Percentiles rank a stretch among this genome's conserved stretches.
These are phyloP conservation scores for Catharus ustulatus DNA, from an alignment of 2,797 vertebrate genomes.

Conservation along the genomic window DNA sequence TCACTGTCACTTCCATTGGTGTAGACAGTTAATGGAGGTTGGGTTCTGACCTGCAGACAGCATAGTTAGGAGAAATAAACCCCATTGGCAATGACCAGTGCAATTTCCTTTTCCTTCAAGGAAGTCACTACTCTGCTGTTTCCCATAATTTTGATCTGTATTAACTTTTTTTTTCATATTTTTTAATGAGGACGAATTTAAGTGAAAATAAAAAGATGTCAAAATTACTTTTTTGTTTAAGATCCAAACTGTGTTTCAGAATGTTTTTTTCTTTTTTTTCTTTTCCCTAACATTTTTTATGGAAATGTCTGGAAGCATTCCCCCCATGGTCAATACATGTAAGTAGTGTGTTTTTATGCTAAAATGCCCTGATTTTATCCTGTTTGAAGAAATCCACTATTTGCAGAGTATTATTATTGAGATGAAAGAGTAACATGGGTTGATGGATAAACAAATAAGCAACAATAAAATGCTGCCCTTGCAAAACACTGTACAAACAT, in stretches of 20 bases:
- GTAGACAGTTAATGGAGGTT: fast-evolving
- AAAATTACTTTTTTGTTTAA: background rate
- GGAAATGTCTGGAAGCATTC: background rate
- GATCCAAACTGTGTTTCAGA: background rate
- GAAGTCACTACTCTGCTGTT: background rate
- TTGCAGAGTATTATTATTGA: slow-evolving; percentile 7
- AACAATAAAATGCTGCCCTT: slow-evolving; percentile 7
- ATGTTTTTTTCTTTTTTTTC: background rate
- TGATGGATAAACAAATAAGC: slow-evolving; percentile 45
- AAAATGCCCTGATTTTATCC: background rate
- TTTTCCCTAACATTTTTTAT: background rate
- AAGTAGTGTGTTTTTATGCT: background rate
- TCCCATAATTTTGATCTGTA: background rate
- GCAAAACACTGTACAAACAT: slow-evolving; percentile 25
- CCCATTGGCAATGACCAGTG: background rate
- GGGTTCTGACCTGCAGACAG: background rate
- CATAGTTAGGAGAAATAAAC: background rate
- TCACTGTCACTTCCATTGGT: background rate
- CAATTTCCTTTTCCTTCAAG: background rate
- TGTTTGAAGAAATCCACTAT: background rate
- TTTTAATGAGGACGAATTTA: background rate
- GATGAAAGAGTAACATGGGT: background rate
- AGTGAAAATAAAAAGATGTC: background rate
- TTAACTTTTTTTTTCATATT: background rate
- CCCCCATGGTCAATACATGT: fast-evolving